Evolutionary conservation across 2,113 vertebrate species (phyloP).

Genomic region (Esox niger): DNA sequence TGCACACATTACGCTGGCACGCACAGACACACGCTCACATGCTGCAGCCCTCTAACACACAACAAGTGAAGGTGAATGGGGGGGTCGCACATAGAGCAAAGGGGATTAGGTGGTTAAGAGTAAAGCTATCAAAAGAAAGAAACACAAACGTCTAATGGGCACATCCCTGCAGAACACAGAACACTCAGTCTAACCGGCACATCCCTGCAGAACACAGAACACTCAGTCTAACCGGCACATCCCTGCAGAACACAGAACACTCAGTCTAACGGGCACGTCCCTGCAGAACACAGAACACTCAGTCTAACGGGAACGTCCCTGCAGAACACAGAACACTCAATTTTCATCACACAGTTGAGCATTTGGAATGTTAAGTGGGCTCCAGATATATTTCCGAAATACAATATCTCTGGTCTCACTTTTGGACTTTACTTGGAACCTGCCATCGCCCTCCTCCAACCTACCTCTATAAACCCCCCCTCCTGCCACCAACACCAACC

Average conservation of each 20-base stretch:
- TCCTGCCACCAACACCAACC: background rate
- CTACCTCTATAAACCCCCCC: background rate
- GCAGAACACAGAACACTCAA: slow-evolving; percentile 35
- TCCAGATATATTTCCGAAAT: no score
- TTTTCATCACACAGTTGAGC: no score
- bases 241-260: slow-evolving; percentile 32
- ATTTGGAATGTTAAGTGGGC: no score
- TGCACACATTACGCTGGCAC: background rate
- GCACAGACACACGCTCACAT: background rate
- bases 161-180: slow-evolving; percentile 23
- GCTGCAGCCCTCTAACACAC: background rate
- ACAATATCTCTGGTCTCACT: no score
- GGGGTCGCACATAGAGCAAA: no score
- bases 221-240: slow-evolving; percentile 5
- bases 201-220: slow-evolving; percentile 26
- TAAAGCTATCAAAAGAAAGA: no score
- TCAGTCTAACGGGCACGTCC: background rate
- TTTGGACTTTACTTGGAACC: no score
- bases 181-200: slow-evolving; percentile 8
- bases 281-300: slow-evolving; percentile 33
- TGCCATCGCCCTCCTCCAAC: background rate
- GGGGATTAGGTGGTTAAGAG: no score
- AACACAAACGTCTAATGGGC: background rate
- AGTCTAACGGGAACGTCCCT: no score
- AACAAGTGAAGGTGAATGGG: background rate